Conservation (phyloP, 64 coral and sea anemone genomes). For the Anthopleura sola region DNA sequence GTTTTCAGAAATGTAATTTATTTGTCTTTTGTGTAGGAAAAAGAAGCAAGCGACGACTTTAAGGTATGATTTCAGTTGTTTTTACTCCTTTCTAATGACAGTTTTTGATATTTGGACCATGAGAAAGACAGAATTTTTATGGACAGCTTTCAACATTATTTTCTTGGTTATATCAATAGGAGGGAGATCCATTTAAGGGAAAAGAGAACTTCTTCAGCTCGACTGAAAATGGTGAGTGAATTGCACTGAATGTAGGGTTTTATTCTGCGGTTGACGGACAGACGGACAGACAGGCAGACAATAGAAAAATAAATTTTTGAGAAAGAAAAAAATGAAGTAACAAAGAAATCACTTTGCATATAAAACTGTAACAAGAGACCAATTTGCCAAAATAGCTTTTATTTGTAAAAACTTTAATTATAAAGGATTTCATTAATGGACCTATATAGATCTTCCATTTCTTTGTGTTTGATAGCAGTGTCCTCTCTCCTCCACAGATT, state of each 20-base stretch:
- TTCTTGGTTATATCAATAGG: conserved; percentile 36
- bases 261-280: no score
- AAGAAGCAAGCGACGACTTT: conserved; percentile 31
- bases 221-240: conserved; percentile 65
- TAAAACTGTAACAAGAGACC: no score
- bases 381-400: no score
- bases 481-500: conserved; percentile 49
- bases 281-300: no score
- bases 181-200: conserved; percentile 93
- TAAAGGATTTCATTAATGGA: no score
- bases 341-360: no score
- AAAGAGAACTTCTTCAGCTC: conserved; percentile 90
- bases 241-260: no score
- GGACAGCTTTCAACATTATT: background rate
- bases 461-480: background rate
- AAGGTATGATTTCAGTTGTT: conserved; percentile 9
- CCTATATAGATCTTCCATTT: background rate
- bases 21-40: conserved; percentile 22
- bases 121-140: no score
- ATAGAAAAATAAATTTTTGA: no score
- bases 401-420: no score
- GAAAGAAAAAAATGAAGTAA: no score
- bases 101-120: no score
- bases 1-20: background rate
- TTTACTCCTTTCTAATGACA: background rate